A percentile compares a stretch with the other conserved stretches of the same genome.
These are phyloP conservation scores for Reinhardtius hippoglossoides DNA, from an alignment of 2,113 vertebrate species.

Conservation along the genomic window DNA sequence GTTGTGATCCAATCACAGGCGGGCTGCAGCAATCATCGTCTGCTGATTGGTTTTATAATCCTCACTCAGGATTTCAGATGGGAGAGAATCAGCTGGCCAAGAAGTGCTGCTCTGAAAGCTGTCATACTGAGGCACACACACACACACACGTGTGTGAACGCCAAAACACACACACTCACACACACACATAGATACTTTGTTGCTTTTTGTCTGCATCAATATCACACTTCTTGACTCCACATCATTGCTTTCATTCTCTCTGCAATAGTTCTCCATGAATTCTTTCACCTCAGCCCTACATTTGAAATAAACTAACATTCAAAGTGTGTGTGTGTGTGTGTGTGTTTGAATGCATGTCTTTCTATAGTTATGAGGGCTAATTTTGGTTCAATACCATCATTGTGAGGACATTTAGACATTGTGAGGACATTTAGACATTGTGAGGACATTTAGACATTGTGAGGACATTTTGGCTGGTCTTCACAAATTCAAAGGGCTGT, in stretches of 20 bases:
- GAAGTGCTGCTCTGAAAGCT: conserved; percentile 56
- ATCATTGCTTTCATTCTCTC: conserved; percentile 55
- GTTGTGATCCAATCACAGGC: conserved; percentile 77
- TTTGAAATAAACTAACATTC: conserved; percentile 22
- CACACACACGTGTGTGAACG: background rate
- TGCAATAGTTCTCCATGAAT: conserved; percentile 25
- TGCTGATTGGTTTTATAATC: conserved; percentile 84
- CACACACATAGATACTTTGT: conserved; percentile 8
- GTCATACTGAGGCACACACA: conserved; percentile 43
- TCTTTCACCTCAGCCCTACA: conserved; percentile 12
- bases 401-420: no score
- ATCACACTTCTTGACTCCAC: conserved; percentile 42
- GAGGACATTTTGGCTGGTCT: no score
- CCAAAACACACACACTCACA: conserved; percentile 22
- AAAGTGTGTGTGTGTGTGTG: background rate
- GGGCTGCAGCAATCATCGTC: conserved; percentile 77
- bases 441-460: no score
- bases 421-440: no score
- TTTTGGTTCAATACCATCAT: no score
- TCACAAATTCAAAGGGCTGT: no score
- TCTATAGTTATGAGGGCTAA: no score
- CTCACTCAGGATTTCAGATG: conserved; percentile 80
- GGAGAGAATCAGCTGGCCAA: conserved; percentile 70
- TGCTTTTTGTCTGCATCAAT: conserved; percentile 47
- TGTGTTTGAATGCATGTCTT: background rate